Conservation (phyloP, 2,113 vertebrate genomes). For the Nibea albiflora region DNA sequence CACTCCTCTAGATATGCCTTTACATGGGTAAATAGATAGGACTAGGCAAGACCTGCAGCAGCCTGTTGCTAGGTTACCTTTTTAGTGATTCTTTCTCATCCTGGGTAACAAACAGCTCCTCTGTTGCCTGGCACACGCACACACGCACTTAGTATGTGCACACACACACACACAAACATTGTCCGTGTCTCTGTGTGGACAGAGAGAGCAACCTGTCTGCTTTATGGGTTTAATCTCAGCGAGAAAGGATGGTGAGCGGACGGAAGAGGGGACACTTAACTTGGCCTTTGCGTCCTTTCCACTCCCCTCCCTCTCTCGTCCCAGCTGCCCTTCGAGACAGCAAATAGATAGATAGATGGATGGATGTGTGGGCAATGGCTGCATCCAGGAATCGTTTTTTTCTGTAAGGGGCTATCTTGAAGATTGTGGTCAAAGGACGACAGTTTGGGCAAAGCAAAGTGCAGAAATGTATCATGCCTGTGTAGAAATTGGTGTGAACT, state of each 20-base stretch:
- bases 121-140: slow-evolving; percentile 62
- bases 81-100: slow-evolving; percentile 79
- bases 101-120: slow-evolving; percentile 79
- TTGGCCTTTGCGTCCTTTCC: slow-evolving; percentile 53
- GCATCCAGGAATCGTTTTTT: slow-evolving; percentile 22
- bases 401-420: slow-evolving; percentile 5
- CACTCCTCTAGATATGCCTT: slow-evolving; percentile 64
- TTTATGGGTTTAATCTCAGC: slow-evolving; percentile 82
- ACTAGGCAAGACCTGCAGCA: slow-evolving; percentile 71
- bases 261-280: slow-evolving; percentile 35
- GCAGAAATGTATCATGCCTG: slow-evolving; percentile 19
- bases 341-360: slow-evolving; percentile 45
- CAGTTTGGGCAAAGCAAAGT: slow-evolving; percentile 23
- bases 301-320: slow-evolving; percentile 1
- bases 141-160: slow-evolving; percentile 8
- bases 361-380: slow-evolving; percentile 40
- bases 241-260: slow-evolving; percentile 27
- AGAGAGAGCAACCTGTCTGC: slow-evolving; percentile 56
- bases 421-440: slow-evolving; percentile 40
- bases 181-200: slow-evolving; percentile 56
- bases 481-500: slow-evolving; percentile 11
- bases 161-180: slow-evolving; percentile 41
- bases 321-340: slow-evolving; percentile 23
- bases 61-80: slow-evolving; percentile 88
- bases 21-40: slow-evolving; percentile 78